Evolutionary conservation across 2,888 invertebrate species (phyloP), one percentile per base, ranked within the genome.

Genomic region (Diplolepis rosae): DNA sequence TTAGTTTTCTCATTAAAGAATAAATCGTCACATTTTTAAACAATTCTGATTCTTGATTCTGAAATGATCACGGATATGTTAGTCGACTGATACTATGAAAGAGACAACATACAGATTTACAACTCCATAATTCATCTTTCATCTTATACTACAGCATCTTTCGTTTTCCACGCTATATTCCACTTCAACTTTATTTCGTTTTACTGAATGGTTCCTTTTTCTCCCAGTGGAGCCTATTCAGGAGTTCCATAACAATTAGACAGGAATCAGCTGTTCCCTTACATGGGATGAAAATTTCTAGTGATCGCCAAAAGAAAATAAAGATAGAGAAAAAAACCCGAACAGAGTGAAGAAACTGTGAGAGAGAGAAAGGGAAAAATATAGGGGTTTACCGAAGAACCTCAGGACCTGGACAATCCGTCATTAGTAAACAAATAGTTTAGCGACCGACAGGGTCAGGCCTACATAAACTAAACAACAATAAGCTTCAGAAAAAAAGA

Each of bases 351-450:
- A 51, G 61, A 28, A 54, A 71, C 70, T 51, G 24, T 35, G 32
- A 61, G 32, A 13, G n/a, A 70, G 66, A 69, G 54, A 48, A 65
- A 61, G 71, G 65, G 68, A 65, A 42, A 56, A 52, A 68, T 69
- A 73, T 65, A 69, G 69, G 68, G 35, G 65, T 66, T 54, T 66
- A 66, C 50, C 69, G 72, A 54, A 72, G 72, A 61, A 68, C 68
- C 70, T 65, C 65, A 56, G 75, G 50, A 68, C 45, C 80, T 70
- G 84, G 83, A 85, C 84, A 85, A 85, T 85, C 80, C 83, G 84
- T 85, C 85, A 85, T 85, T 85, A 85, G 84, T 85, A 85, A 85
- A 85, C 83, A 85, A 85, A 85, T 84, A 85, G 84, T 85, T 84
- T 80, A 82, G 81, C 79, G 79, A 79, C 75, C 77, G 77, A 72